Conservation (phyloP, 2,797 vertebrate species). For the Coracias cyanogaster region DNA sequence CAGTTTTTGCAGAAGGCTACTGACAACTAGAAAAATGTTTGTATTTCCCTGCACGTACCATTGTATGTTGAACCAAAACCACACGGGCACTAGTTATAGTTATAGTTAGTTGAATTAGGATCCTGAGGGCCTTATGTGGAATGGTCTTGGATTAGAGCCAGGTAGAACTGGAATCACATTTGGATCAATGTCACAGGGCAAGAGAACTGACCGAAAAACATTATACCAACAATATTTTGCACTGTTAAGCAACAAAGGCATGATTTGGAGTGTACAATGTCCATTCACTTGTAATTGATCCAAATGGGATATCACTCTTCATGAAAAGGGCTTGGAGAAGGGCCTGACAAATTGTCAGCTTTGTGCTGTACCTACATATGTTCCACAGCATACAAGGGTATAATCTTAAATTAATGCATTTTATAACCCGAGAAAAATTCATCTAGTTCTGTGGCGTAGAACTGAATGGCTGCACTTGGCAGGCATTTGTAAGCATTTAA, state of each 20-base stretch:
- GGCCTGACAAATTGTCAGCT: slow-evolving; percentile 71
- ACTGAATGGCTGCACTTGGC: slow-evolving; percentile 67
- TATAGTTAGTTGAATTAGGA: background rate
- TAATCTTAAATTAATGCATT: slow-evolving; percentile 76
- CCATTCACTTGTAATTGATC: slow-evolving; percentile 64
- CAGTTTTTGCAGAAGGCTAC: background rate
- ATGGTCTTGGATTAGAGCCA: slow-evolving; percentile 28
- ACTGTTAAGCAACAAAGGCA: slow-evolving; percentile 59
- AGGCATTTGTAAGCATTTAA: slow-evolving; percentile 47
- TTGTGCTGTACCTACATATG: slow-evolving; percentile 72
- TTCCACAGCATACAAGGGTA: slow-evolving; percentile 58
- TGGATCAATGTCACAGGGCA: background rate
- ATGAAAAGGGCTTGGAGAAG: slow-evolving; percentile 57
- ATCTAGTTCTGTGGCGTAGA: slow-evolving; percentile 63
- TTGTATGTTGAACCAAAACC: background rate
- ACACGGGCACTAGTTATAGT: background rate
- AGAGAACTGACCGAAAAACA: slow-evolving; percentile 31
- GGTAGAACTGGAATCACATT: slow-evolving; percentile 3
- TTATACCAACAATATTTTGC: slow-evolving; percentile 49
- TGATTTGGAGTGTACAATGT: slow-evolving; percentile 49
- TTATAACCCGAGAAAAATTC: slow-evolving; percentile 71
- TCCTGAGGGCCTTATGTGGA: slow-evolving; percentile 15
- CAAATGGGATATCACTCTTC: slow-evolving; percentile 72
- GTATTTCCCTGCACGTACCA: background rate
- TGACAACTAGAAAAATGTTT: background rate